phyloP scores from a whole-genome alignment of 92 coral and sea anemone genomes.

The Siderastrea siderea region DNA sequence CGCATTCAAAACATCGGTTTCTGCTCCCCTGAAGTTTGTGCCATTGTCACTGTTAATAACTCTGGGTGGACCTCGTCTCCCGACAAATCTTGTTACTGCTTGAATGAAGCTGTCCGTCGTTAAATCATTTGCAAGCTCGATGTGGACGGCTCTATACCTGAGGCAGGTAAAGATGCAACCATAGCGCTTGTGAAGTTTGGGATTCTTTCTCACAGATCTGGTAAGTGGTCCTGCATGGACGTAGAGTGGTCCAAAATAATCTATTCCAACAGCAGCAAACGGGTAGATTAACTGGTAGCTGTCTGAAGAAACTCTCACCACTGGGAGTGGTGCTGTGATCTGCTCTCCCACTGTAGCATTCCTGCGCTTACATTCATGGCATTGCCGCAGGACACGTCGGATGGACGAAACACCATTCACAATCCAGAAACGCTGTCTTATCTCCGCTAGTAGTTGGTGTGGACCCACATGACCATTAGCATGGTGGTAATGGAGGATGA shows the following conservation, averaged over 20 bases:
- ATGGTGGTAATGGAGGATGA: constrained; percentile 59
- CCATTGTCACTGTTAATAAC: constrained; percentile 80
- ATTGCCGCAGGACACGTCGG: constrained; percentile 46
- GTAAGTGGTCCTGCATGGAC: constrained; percentile 60
- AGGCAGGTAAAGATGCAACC: constrained; percentile 76
- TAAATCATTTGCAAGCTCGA: constrained; percentile 59
- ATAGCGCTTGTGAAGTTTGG: constrained; percentile 51
- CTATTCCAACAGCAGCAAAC: constrained; percentile 60
- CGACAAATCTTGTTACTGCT: constrained; percentile 69
- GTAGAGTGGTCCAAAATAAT: constrained; percentile 56
- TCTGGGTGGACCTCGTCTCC: constrained; percentile 71
- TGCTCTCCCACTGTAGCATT: constrained; percentile 58
- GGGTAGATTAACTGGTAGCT: constrained; percentile 49
- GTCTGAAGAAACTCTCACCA: constrained; percentile 56
- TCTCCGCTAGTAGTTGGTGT: constrained; percentile 56
- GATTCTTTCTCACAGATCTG: constrained; percentile 43
- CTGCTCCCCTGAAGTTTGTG: constrained; percentile 71
- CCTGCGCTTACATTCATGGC: constrained; percentile 61
- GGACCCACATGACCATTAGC: constrained; percentile 59
- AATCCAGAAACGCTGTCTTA: constrained; percentile 68
- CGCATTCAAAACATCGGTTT: constrained; percentile 64
- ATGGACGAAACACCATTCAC: constrained; percentile 59
- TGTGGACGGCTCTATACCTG: constrained; percentile 68
- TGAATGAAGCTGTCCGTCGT: constrained; percentile 76
- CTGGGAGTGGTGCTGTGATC: constrained; percentile 63